A percentile compares a stretch with the other conserved stretches of the same genome.
phyloP scores from a whole-genome alignment of 2,113 vertebrate genomes.

The Dicaeum eximium region DNA sequence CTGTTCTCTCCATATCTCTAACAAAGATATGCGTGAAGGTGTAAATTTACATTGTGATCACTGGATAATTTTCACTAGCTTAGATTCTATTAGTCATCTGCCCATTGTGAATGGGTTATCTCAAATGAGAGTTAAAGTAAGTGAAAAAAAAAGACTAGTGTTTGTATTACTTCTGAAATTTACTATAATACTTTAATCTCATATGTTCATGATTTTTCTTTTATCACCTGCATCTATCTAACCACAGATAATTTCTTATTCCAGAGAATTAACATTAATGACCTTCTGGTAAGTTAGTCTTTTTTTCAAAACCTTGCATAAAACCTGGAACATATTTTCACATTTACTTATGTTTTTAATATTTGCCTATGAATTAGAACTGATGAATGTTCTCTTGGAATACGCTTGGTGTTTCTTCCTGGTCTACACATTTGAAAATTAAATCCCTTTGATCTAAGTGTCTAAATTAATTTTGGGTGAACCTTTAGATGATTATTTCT shows the following conservation, averaged over 20 bases:
- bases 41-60: not conserved
- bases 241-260: not conserved
- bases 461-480: not conserved
- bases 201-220: not conserved
- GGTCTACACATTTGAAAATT: not conserved
- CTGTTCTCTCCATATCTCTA: not conserved
- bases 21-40: rapidly evolving
- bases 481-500: not conserved
- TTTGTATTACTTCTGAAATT: not conserved
- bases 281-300: not conserved
- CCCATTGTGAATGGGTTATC: not conserved
- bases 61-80: not conserved
- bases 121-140: not conserved
- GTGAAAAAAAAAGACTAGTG: not conserved
- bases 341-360: not conserved
- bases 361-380: not conserved
- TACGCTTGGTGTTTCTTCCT: not conserved
- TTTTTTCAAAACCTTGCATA: not conserved
- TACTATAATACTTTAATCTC: not conserved
- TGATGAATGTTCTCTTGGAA: not conserved
- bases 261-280: not conserved
- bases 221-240: not conserved
- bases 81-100: not conserved
- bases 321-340: not conserved
- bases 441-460: not conserved